Evolutionary conservation across 2,888 invertebrate genomes (phyloP), one percentile per base, ranked within the genome.

Genomic region (Crocallis elinguaria): DNA sequence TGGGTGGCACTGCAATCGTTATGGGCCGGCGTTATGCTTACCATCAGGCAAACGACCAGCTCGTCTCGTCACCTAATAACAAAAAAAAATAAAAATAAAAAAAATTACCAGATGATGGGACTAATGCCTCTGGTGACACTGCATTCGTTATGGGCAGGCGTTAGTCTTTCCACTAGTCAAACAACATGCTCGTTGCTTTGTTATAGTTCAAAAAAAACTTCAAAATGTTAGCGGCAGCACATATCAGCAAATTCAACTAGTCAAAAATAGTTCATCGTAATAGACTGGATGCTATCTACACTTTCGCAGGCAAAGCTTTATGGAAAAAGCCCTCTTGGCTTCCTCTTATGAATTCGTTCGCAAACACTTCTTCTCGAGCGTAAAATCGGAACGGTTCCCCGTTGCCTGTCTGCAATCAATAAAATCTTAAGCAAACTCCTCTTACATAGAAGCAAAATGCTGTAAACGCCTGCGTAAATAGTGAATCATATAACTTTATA

Each of bases 261-360:
- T 30, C 32, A 32, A 43, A 36, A 45, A 37, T 23, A 37, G n/a
- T 30, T 42, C 30, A 27, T 37, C 36, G n/a, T 42, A 41, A 39
- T 35, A 37, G 41, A 16, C 48, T 51, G 35, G 16, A 32, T 38
- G 43, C 48, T 54, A 54, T 54, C 53, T 48, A 9, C 53, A 49
- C 19, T 48, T 49, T 37, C 21, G 48, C 53, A 54, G 53, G 43
- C 32, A 33, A 27, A 35, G 37, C 35, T 49, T 29, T 53, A 43
- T 25, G 25, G 38, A 43, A 38, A 43, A 35, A 48, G 42, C 43
- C 37, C 38, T 54, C 53, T 38, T 39, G 17, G 16, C 45, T 45
- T 45, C 48, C 33, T 49, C 53, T 39, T 48, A 48, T 48, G 48
- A 48, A 44, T 43, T 49, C 48, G 21, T 49, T 49, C 53, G 53